These are phyloP conservation scores for Drosophila falleni DNA, from an alignment of 2,888 invertebrate genomes.

Conservation along the genomic window DNA sequence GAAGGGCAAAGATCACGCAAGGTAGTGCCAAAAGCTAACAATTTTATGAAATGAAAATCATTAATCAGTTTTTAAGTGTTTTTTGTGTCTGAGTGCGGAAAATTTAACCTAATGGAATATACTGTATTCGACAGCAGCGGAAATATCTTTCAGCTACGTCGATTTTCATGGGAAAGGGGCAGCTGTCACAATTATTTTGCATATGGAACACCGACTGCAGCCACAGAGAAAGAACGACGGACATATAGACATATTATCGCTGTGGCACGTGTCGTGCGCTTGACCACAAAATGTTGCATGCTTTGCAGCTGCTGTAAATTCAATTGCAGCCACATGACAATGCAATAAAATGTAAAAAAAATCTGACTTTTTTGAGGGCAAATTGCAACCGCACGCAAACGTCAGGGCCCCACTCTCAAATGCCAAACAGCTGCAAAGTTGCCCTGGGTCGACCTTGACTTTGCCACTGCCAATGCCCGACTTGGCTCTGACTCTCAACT, in stretches of 20 bases:
- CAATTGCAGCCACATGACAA: slow-evolving; percentile 73
- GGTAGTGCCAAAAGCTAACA: slow-evolving; percentile 28
- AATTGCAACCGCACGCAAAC: slow-evolving; percentile 58
- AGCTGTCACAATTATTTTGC: slow-evolving; percentile 33
- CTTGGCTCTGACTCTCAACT: slow-evolving; percentile 22
- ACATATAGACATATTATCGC: slow-evolving; percentile 19
- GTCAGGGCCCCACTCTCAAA: slow-evolving; percentile 7
- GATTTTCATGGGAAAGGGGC: slow-evolving; percentile 4
- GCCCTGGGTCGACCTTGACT: slow-evolving; percentile 67
- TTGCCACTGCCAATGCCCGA: slow-evolving; percentile 57
- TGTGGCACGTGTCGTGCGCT: slow-evolving; percentile 60
- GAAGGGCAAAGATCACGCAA: slow-evolving; percentile 30
- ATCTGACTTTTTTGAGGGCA: slow-evolving; percentile 41
- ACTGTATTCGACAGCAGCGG: slow-evolving; percentile 51
- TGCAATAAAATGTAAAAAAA: slow-evolving; percentile 63
- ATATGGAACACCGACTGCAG: slow-evolving; percentile 5
- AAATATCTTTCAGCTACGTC: slow-evolving; percentile 47
- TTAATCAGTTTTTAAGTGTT: slow-evolving; percentile 46
- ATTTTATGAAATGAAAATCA: slow-evolving; percentile 45
- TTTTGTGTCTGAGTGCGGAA: slow-evolving; percentile 31
- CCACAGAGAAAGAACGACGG: background rate
- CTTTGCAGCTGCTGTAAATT: slow-evolving; percentile 60
- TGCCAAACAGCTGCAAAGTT: slow-evolving; percentile 61
- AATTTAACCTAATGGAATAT: slow-evolving; percentile 51
- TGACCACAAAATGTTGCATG: slow-evolving; percentile 77